Base-by-base conservation (phyloP, 2,797 vertebrate species). In the Kryptolebias ocellatus region DNA sequence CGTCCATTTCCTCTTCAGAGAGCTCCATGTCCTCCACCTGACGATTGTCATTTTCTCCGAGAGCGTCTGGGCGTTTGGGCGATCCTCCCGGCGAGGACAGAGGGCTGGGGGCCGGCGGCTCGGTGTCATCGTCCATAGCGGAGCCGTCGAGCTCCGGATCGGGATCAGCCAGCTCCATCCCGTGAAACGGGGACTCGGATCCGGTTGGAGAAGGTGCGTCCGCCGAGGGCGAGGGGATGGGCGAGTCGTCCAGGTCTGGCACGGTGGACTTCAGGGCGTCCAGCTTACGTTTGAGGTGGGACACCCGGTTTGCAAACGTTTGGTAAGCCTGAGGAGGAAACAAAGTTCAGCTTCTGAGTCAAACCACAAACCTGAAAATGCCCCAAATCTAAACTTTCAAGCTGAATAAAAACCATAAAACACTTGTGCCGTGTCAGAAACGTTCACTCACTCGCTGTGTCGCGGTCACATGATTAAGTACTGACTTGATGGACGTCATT, bases 21-120 rank as follows among this genome's bases (percentile, higher is more conserved):
- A 99, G 95, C 17, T 99, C 98, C 97, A 99, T 99, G 90, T 99
- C 98, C 45, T 98, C 96, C 53, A 98, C 96, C 0, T 97, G 95
- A 0, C 96, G 93, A 47, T 98, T 99, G 81, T 99, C 97, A 0
- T 89, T 85, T 80, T 57, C 87, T 76, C 90, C 92, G 0, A 88
- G 46, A 4, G 53, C 7, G 6, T 72, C 72, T 0, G 2, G 0
- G 1, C 2, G 63, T 64, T 65, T 82, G 9, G 92, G 92, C 49
- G 92, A 93, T 8, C 77, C 91, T n/a, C 95, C 24, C 54, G 92
- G 31, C 0, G 84, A 90, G 4, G 93, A 87, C 34, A 94, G 93
- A 0, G 94, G 94, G 63, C 81, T 95, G 56, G 88, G 90, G 63
- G 56, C 92, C 53, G 85, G 90, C 1, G 76, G 91, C 78, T 93